phyloP scores from a whole-genome alignment of 2,797 vertebrate genomes.

The Picus viridis region DNA sequence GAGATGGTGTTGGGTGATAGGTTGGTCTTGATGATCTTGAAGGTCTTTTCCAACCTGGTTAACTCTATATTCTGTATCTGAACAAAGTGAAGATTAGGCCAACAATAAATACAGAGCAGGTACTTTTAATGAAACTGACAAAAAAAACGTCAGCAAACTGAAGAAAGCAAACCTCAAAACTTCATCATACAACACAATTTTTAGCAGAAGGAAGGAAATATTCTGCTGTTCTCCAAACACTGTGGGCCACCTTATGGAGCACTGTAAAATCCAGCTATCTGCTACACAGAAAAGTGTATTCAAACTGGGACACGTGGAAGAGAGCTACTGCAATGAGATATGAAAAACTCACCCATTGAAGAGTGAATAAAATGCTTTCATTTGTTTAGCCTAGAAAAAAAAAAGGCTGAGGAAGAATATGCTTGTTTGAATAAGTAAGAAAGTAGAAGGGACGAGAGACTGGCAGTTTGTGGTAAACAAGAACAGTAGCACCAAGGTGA shows the following conservation, averaged over 20 bases:
- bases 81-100: not conserved
- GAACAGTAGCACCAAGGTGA: not conserved
- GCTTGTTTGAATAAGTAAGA: not conserved
- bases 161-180: not conserved
- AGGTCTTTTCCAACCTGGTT: no score
- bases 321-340: not conserved
- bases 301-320: not conserved
- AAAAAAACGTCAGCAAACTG: not conserved
- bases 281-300: not conserved
- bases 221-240: not conserved
- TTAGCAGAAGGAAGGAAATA: not conserved
- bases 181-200: not conserved
- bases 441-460: not conserved
- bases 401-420: not conserved
- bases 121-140: not conserved
- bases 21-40: no score
- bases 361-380: not conserved
- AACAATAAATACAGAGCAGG: not conserved
- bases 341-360: not conserved
- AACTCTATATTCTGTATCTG: no score
- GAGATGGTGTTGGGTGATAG: no score
- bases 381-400: not conserved
- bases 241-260: not conserved
- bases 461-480: not conserved
- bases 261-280: not conserved